phyloP scores from a whole-genome alignment of 1,140 invertebrate genomes.

The Colletes gigas region DNA sequence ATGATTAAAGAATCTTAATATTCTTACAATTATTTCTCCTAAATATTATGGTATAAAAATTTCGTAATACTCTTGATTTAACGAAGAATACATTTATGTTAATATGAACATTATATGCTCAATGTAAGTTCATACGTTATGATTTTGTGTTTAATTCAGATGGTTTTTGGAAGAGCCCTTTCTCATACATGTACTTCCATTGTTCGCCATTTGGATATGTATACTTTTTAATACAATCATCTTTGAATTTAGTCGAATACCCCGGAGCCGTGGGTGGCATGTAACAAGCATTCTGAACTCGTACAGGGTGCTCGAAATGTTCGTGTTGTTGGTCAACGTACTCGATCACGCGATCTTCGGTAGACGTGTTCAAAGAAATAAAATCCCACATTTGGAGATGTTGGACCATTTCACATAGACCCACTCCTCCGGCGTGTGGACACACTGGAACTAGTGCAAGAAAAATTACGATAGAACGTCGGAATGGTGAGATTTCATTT shows the following conservation, averaged over 20 bases:
- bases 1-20: neutral
- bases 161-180: conserved; percentile 76
- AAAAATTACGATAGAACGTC: conserved; percentile 17
- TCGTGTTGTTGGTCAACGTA: conserved; percentile 95
- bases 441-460: conserved; percentile 90
- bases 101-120: neutral
- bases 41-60: neutral
- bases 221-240: conserved; percentile 85
- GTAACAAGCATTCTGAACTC: conserved; percentile 87
- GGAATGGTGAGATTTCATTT: neutral
- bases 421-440: conserved; percentile 96
- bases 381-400: conserved; percentile 96
- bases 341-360: conserved; percentile 89
- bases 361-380: conserved; percentile 86
- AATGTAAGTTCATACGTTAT: conserved; percentile 15
- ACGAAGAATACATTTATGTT: conserved; percentile 2
- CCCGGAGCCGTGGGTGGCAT: conserved; percentile 87
- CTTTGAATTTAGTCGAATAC: conserved; percentile 90
- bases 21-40: no score
- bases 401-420: conserved; percentile 95
- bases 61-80: neutral
- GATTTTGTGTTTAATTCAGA: neutral
- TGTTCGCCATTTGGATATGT: conserved; percentile 88
- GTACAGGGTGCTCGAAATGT: conserved; percentile 89
- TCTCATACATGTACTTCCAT: conserved; percentile 86